Base-by-base conservation (phyloP, 2,888 invertebrate genomes). In the Caenorhabditis plicata region DNA sequence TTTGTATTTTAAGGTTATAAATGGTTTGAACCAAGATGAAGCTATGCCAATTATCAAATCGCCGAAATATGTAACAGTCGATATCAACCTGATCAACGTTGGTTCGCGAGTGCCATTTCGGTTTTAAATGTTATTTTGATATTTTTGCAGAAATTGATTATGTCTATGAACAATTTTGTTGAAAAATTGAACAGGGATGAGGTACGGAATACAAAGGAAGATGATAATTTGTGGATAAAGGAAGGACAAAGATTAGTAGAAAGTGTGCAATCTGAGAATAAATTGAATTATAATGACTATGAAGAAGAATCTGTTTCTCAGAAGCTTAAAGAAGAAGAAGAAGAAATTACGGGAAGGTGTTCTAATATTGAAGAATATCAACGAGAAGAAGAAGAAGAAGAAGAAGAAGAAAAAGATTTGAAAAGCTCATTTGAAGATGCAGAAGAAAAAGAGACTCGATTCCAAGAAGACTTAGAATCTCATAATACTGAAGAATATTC, bases 361-460 rank as follows among this genome's bases (percentile, higher is more conserved):
- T 11, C 15, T n/a, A 35, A 7, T 15, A 35, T 17, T 17, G 35
- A 17, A 35, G 19, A n/a, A 35, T 17, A 15, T 35, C 11, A 35
- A n/a, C 8, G n/a, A 8, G 15, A 9, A n/a, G 15, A 35, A 9
- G 19, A 35, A n/a, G 15, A 17, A 8, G 8, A 20, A 23, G n/a
- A 67, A 67, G 22, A 65, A 27, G 29, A 27, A 27, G 29, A 65
- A 17, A 33, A 39, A 9, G 41, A 38, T 15, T 15, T 23, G n/a
- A 36, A 36, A 19, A 11, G 29, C 22, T 19, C 35, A 39, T 26
- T 19, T 7, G 15, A 26, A 38, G 27, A 44, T 27, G 23, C 26
- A 44, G n/a, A 43, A 48, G 27, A 44, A 23, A 43, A 48, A 44
- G 22, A 43, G 40, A 27, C 33, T 55, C 33, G 40, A 55, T 40